These are phyloP conservation scores for Misgurnus mizolepis DNA, from an alignment of 2,113 vertebrate genomes.

Conservation along the genomic window DNA sequence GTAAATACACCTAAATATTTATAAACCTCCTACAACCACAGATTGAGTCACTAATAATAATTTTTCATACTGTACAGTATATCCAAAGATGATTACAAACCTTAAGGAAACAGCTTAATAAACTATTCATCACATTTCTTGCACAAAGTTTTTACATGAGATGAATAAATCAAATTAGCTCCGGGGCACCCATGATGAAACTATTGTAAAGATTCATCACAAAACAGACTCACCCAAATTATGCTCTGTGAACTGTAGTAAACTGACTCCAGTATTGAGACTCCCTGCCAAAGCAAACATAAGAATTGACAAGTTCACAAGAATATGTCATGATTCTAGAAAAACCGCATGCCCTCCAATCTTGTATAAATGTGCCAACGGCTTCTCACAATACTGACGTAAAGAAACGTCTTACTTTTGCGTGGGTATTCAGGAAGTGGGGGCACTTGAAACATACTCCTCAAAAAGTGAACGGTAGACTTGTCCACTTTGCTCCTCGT, in stretches of 20 bases:
- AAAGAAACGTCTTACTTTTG: conserved; percentile 67
- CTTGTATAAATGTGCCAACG: neutral
- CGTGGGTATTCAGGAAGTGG: conserved; percentile 59
- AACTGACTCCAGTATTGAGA: conserved; percentile 64
- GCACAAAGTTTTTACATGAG: neutral
- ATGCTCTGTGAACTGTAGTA: conserved; percentile 69
- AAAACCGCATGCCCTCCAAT: neutral
- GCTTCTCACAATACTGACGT: neutral
- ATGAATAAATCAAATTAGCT: neutral
- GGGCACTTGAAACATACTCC: conserved; percentile 61
- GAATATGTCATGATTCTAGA: neutral
- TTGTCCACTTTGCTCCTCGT: conserved; percentile 40
- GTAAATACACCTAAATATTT: no score
- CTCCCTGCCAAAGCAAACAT: conserved; percentile 55
- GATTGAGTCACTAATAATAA: no score
- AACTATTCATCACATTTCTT: neutral
- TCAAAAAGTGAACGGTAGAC: conserved; percentile 49
- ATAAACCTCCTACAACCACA: no score
- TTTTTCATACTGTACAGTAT: no score
- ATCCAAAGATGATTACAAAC: neutral
- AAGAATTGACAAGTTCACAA: conserved; percentile 5
- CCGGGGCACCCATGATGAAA: neutral
- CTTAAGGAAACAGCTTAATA: neutral
- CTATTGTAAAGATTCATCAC: neutral
- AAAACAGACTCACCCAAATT: conserved; percentile 66